These are phyloP conservation scores for Brachionus manjavacas DNA, from an alignment of 1,140 invertebrate species.

Conservation along the genomic window DNA sequence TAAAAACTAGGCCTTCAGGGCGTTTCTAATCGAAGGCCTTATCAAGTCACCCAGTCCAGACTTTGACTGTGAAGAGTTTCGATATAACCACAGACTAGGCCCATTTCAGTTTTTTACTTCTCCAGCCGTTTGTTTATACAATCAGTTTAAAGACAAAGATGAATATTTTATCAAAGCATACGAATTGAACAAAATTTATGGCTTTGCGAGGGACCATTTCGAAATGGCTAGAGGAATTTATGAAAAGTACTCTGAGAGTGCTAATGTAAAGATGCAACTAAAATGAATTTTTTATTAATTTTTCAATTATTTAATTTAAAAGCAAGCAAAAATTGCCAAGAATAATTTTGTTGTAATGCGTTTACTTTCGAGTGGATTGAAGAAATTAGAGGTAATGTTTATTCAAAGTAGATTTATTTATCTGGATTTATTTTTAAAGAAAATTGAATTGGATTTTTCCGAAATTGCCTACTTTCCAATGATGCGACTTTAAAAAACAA, in stretches of 20 bases:
- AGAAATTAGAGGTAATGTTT: conserved; percentile 13
- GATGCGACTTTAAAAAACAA: not conserved
- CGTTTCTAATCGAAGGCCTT: conserved; percentile 62
- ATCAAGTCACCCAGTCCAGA: conserved; percentile 72
- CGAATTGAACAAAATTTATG: not conserved
- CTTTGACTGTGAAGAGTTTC: conserved; percentile 86
- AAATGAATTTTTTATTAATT: too few relatives aligned
- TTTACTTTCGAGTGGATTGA: conserved; percentile 17
- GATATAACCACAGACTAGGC: conserved; percentile 86
- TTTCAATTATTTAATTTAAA: not conserved
- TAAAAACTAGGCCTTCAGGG: not conserved
- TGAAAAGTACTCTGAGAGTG: conserved; percentile 17
- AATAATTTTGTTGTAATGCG: conserved; percentile 38
- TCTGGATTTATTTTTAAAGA: not conserved
- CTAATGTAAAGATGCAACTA: not conserved
- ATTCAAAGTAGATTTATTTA: not conserved
- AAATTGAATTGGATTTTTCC: conserved; percentile 11
- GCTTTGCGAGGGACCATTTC: conserved; percentile 22
- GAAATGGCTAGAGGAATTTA: conserved; percentile 14
- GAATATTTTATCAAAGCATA: conserved; percentile 34
- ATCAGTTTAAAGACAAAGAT: conserved; percentile 64
- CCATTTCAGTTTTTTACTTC: conserved; percentile 79
- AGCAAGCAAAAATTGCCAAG: conserved; percentile 41
- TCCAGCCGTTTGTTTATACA: conserved; percentile 80
- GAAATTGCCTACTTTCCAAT: not conserved